A percentile compares a stretch with the other conserved stretches of the same genome.
phyloP scores from a whole-genome alignment of 1,140 invertebrate genomes.

The Achatina immaculata region DNA sequence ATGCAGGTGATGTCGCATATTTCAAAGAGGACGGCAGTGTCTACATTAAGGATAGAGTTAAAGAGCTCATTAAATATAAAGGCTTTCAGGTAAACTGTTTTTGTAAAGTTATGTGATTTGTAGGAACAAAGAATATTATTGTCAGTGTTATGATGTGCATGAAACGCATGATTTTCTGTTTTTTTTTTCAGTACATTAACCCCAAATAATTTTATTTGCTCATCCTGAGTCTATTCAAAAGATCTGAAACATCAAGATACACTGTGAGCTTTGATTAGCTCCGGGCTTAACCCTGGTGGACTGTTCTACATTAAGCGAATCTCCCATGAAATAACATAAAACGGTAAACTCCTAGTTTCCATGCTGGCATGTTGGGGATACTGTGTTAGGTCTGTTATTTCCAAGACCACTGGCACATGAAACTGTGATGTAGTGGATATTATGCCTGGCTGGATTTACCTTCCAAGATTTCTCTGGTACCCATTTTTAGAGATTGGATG shows the following conservation, averaged over 20 bases:
- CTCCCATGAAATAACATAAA: neutral
- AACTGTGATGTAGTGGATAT: too few relatives aligned
- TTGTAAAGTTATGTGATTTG: too few relatives aligned
- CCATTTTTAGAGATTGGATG: too few relatives aligned
- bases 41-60: constrained; percentile 86
- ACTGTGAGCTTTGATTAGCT: neutral
- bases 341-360: too few relatives aligned
- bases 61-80: constrained; percentile 93
- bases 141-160: too few relatives aligned
- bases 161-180: too few relatives aligned
- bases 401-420: too few relatives aligned
- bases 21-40: constrained; percentile 74
- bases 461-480: too few relatives aligned
- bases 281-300: neutral
- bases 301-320: neutral
- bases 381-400: too few relatives aligned
- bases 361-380: too few relatives aligned
- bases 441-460: too few relatives aligned
- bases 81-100: constrained; percentile 81
- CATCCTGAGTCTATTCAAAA: neutral
- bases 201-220: neutral
- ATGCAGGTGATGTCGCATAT: constrained; percentile 82
- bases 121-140: too few relatives aligned
- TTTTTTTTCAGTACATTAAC: neutral
- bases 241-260: neutral